Evolutionary conservation across 2,797 vertebrate genomes (phyloP).

Genomic region (Naso thynnoides): DNA sequence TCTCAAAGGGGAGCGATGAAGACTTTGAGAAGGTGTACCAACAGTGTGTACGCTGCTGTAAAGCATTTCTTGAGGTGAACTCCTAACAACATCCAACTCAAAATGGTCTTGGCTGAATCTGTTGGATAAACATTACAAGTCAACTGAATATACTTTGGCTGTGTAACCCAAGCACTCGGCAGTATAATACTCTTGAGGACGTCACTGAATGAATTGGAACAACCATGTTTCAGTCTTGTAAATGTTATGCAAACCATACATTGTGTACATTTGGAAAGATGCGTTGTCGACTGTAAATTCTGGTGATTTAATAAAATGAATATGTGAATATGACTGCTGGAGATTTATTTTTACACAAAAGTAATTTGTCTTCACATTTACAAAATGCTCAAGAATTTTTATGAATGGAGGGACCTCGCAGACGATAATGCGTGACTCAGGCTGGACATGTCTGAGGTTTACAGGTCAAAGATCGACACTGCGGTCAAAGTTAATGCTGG

Average conservation of each 20-base stretch:
- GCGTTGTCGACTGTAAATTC: slow-evolving; percentile 35
- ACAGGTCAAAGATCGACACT: slow-evolving; percentile 30
- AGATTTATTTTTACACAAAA: slow-evolving; percentile 7
- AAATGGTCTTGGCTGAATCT: slow-evolving; percentile 10
- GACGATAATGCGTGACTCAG: slow-evolving; percentile 13
- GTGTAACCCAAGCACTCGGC: slow-evolving; percentile 19
- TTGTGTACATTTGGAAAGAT: slow-evolving; percentile 33
- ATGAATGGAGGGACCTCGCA: slow-evolving; percentile 7
- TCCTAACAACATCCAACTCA: slow-evolving; percentile 76
- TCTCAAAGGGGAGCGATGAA: slow-evolving; percentile 88
- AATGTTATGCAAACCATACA: slow-evolving; percentile 28
- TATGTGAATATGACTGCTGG: slow-evolving; percentile 5
- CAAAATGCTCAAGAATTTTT: not conserved
- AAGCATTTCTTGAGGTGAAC: slow-evolving; percentile 89
- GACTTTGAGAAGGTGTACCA: slow-evolving; percentile 96
- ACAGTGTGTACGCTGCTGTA: slow-evolving; percentile 95
- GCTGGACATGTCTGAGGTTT: slow-evolving; percentile 17
- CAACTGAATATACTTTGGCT: slow-evolving; percentile 6
- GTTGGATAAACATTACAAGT: slow-evolving; percentile 14
- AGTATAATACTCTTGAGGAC: not conserved
- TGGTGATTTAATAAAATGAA: slow-evolving; percentile 43
- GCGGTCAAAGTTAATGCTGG: slow-evolving; percentile 44
- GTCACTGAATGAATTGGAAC: slow-evolving; percentile 9
- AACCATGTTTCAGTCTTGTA: slow-evolving; percentile 40
- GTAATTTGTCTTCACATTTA: not conserved